Base-by-base conservation (phyloP, 2,113 vertebrate species). In the Oreochromis aureus region DNA sequence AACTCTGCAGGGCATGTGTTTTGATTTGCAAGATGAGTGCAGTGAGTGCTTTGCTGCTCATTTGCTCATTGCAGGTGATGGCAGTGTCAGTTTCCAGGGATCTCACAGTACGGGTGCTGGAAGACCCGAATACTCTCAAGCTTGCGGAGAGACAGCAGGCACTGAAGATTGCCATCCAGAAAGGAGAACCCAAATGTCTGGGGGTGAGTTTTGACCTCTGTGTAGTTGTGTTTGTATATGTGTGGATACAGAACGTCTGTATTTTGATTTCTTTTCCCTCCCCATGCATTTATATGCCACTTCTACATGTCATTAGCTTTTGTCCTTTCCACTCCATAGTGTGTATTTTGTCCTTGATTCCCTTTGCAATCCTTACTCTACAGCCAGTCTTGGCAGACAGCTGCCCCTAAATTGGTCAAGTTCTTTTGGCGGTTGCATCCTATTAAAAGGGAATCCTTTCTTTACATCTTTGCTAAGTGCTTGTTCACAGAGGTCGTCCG, bases 181-280 rank as follows among this genome's bases (percentile, higher is more conserved):
- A 85, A 80, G 95, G 95, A 53, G 95, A 96, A 41, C 91, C 95
- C 69, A 97, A 96, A 91, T 82, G 87, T 90, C 87, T 96, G 24
- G 96, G 96, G 93, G 96, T 96, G 83, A 96, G 96, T 91, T 8
- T 18, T 6, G 4, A 22, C 8, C 66, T 12, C 16, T 27, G 56
- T 63, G 10, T 41, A 15, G 34, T 16, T 16, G 41, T 54, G 46
- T 48, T 7, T 30, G 44, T 5, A 1, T 34, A 46, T 11, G 22
- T 73, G 69, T 66, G 32, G 61, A 66, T 12, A 7, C 18, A 19
- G 32, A 66, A 66, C 4, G 2, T 2, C 32, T 63, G 10, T 1
- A 3, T 66, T 66, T 7, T 1, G 32, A 36, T n/a, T 66, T 66
- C 32, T 39, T 24, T 1, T 0, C 66, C 39, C 24, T 30, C 41